Base-by-base conservation (phyloP, 1,140 invertebrate species). In the Drosophila sulfurigaster region DNA sequence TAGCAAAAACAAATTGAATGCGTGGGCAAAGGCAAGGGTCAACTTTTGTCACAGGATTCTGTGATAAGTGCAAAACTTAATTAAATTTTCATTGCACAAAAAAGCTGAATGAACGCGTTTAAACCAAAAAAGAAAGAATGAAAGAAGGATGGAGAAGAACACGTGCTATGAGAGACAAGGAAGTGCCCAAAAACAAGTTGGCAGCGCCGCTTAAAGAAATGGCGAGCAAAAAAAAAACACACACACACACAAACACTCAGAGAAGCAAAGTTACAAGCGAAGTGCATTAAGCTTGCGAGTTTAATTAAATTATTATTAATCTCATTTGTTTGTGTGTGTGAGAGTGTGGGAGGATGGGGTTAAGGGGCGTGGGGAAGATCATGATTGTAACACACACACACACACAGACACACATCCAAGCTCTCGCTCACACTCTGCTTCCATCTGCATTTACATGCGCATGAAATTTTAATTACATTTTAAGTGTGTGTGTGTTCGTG, bases 231-330 rank as follows among this genome's bases (percentile, higher is more conserved):
- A 56, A 10, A 30, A 3, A n/a, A 35, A 57, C 32, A 20, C 3
- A 41, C 7, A n/a, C 54, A 41, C 32, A 57, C 32, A 41, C 13
- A 16, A 5, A 6, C 16, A 20, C 28, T 30, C 28, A 51, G 10
- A 13, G 5, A 1, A 67, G 41, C 13, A 57, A 63, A 54, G 71
- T 82, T 82, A 86, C 83, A 86, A 69, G 82, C 62, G 82, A 86
- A 86, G 78, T 86, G 83, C 82, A 88, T 86, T 86, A 86, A 82
- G 75, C 82, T 67, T 66, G 59, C 49, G 75, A 80, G 74, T 88
- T 86, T 86, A 88, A 86, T 86, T 86, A 88, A 88, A 88, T 86
- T 86, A 86, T 86, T 88, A 82, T 86, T 87, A 88, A 86, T 88
- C 82, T 82, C 76, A 82, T 86, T 87, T 69, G 25, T 76, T 48